These are phyloP conservation scores for Propithecus deckenii DNA, from an alignment of 2,797 vertebrate species.

Conservation along the genomic window DNA sequence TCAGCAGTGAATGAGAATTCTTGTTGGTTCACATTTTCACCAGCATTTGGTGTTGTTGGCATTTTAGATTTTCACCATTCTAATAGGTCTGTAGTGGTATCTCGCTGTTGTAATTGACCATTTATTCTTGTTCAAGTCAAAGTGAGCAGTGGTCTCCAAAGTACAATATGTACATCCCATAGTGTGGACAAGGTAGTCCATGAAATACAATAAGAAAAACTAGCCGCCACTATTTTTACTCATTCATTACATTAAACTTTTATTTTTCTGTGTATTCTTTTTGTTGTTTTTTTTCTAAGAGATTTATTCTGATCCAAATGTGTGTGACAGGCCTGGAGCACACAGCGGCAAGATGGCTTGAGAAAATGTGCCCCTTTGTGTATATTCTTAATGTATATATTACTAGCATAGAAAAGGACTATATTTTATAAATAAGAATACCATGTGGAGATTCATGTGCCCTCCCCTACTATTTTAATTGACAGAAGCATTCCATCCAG, in stretches of 20 bases:
- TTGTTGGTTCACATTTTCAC: background rate
- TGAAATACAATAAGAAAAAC: background rate
- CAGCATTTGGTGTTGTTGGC: background rate
- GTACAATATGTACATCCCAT: background rate
- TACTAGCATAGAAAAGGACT: background rate
- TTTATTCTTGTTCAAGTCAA: background rate
- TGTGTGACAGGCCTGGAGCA: too few species aligned
- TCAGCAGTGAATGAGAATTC: background rate
- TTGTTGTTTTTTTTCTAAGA: too few species aligned
- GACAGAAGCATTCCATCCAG: background rate
- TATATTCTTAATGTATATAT: background rate
- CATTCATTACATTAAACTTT: background rate
- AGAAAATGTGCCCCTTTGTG: background rate
- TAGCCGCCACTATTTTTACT: background rate
- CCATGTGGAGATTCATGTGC: background rate
- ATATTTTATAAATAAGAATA: background rate
- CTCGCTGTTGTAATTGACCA: background rate
- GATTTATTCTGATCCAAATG: too few species aligned
- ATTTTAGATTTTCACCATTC: background rate
- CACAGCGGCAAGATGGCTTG: too few species aligned
- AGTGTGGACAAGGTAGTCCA: background rate
- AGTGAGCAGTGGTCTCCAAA: background rate
- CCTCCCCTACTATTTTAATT: background rate
- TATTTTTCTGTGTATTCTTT: background rate
- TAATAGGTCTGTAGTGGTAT: background rate